A percentile compares a stretch with the other conserved stretches of the same genome.
Conservation (phyloP, 2,888 invertebrate genomes). For the Automeris io region DNA sequence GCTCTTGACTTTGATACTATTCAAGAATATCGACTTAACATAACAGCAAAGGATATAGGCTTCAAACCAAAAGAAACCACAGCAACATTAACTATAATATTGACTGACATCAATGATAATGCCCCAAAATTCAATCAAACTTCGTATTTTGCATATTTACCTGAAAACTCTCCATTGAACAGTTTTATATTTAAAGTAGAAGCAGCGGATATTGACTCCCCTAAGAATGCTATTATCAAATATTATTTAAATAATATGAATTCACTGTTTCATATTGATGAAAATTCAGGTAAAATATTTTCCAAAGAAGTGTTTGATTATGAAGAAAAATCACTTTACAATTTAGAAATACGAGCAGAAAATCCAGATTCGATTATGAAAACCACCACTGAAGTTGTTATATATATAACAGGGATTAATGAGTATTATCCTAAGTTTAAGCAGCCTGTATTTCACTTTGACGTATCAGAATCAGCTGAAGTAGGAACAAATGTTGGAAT, state of each 20-base stretch:
- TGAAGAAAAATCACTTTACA: conserved; percentile 87
- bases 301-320: conserved; percentile 90
- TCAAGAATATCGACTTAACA: conserved; percentile 89
- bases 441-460: conserved; percentile 93
- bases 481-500: conserved; percentile 90
- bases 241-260: conserved; percentile 88
- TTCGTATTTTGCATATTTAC: conserved; percentile 85
- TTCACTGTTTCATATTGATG: conserved; percentile 86
- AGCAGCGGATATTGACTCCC: conserved; percentile 91
- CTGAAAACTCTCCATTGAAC: conserved; percentile 88
- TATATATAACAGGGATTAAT: conserved; percentile 90
- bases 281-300: conserved; percentile 84
- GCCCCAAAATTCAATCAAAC: conserved; percentile 90
- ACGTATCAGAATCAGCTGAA: conserved; percentile 93
- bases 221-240: conserved; percentile 89
- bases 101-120: conserved; percentile 96
- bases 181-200: conserved; percentile 84
- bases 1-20: conserved; percentile 91
- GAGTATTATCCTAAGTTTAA: conserved; percentile 93
- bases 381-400: conserved; percentile 82
- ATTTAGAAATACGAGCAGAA: conserved; percentile 86
- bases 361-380: conserved; percentile 92
- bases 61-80: conserved; percentile 86
- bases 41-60: conserved; percentile 91
- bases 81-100: conserved; percentile 88